Conservation (phyloP, 2,797 vertebrate genomes). For the Neoniphon sammara region DNA sequence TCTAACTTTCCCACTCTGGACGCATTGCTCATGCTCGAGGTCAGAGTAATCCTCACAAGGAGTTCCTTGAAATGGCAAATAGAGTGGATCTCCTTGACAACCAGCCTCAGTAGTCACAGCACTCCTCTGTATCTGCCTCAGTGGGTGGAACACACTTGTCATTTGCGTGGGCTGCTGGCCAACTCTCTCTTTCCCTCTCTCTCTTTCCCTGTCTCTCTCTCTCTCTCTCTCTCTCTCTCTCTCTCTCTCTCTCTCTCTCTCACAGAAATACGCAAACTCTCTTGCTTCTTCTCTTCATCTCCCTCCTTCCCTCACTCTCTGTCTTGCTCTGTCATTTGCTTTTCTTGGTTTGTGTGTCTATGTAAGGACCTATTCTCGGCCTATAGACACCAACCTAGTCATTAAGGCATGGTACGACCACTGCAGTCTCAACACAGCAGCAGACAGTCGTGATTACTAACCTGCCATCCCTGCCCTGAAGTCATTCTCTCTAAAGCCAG, state of each 20-base stretch:
- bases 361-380: conserved; percentile 56
- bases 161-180: conserved; percentile 68
- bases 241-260: conserved; percentile 33
- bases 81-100: conserved; percentile 76
- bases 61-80: conserved; percentile 73
- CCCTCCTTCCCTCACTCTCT: conserved; percentile 10
- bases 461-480: conserved; percentile 55
- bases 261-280: conserved; percentile 34
- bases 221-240: conserved; percentile 45
- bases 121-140: conserved; percentile 68
- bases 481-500: conserved; percentile 58
- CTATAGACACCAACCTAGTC: conserved; percentile 64
- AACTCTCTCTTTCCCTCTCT: conserved; percentile 43
- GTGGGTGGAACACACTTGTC: conserved; percentile 72
- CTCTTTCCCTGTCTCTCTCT: conserved; percentile 39
- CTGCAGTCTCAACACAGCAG: conserved; percentile 13
- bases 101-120: conserved; percentile 69
- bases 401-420: conserved; percentile 61
- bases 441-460: conserved; percentile 71
- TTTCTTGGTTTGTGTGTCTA: conserved; percentile 12
- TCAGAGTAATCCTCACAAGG: conserved; percentile 60
- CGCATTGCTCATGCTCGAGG: conserved; percentile 56
- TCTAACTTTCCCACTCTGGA: conserved; percentile 50
- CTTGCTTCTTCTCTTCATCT: conserved; percentile 29
- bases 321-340: conserved; percentile 10